Evolutionary conservation across 2,113 vertebrate genomes (phyloP), one percentile per base, ranked within the genome.

Genomic region (Pampusana beccarii): DNA sequence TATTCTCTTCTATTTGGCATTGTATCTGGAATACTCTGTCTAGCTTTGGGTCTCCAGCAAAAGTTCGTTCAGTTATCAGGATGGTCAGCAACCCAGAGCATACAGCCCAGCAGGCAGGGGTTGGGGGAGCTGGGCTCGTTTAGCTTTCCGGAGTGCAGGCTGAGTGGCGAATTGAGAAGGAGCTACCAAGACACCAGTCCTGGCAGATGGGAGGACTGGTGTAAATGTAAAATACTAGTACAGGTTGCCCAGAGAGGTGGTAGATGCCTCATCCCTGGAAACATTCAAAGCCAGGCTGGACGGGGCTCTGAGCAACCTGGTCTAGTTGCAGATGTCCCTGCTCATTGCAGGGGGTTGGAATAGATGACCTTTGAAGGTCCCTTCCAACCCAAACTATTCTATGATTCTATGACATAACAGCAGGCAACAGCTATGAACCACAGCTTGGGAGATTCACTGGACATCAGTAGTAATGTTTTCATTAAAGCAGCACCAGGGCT

Each of bases 61-160:
- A 81, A 85, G 34, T 31, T 33, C 34, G 34, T 31, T 33, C 34
- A 29, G 6, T 34, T 62, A 74, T 36, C 24, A 33, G 54, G 31
- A 0, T 28, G 26, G 29, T 77, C 34, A 75, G 48, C 33, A 65
- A 53, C 70, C 48, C 42, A 44, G 7, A 79, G 53, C 78, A 48
- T 1, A 0, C 14, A 66, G 38, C 4, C 16, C 67, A 62, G 54
- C 17, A 13, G 0, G 2, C 29, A 51, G 42, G 74, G 26, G 33
- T 1, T 53, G 34, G 72, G 40, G 57, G 31, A 82, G 38, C 5
- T 38, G 57, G 38, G 26, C 36, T 67, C 5, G 13, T 34, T 51
- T 11, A n/a, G 25, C 50, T 28, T 51, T 46, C 51, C 15, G 38
- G 13, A 56, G 11, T 48, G 19, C 36, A 42, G 26, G 18, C 44